A percentile compares a stretch with the other conserved stretches of the same genome.
These are phyloP conservation scores for Ommatoiulus sabulosus DNA, from an alignment of 2,888 invertebrate genomes.

Conservation along the genomic window DNA sequence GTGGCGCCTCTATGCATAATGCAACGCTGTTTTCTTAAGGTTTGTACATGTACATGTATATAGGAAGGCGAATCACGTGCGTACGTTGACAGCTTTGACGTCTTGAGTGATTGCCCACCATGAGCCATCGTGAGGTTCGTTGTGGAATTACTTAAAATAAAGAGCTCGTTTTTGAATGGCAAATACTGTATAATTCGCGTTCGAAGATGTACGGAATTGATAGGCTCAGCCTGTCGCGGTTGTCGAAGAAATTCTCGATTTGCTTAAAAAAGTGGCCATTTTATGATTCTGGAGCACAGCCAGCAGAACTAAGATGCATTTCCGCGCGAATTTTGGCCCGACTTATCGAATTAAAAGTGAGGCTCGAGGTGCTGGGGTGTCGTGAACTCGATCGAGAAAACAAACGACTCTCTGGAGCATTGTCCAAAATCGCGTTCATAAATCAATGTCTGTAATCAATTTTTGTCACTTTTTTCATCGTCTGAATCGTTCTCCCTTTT, in stretches of 20 bases:
- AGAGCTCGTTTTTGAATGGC: no score
- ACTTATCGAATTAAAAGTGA: slow-evolving; percentile 40
- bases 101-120: neutral
- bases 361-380: neutral
- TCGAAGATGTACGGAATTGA: no score
- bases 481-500: neutral
- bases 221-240: neutral
- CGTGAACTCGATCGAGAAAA: slow-evolving; percentile 45
- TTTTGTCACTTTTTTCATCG: slow-evolving; percentile 35
- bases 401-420: slow-evolving; percentile 35
- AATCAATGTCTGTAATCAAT: slow-evolving; percentile 42
- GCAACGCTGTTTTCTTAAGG: no score
- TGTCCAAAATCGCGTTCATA: slow-evolving; percentile 38
- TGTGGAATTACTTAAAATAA: neutral
- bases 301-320: neutral
- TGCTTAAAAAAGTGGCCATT: neutral
- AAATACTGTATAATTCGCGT: no score
- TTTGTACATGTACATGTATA: no score
- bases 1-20: no score
- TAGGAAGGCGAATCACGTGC: no score
- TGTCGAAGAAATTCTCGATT: neutral
- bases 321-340: neutral
- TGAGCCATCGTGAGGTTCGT: neutral
- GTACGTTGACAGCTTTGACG: neutral
- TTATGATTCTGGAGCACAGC: neutral